Base-by-base conservation (phyloP, 2,888 invertebrate genomes). In the Ormyrus pomaceus region DNA sequence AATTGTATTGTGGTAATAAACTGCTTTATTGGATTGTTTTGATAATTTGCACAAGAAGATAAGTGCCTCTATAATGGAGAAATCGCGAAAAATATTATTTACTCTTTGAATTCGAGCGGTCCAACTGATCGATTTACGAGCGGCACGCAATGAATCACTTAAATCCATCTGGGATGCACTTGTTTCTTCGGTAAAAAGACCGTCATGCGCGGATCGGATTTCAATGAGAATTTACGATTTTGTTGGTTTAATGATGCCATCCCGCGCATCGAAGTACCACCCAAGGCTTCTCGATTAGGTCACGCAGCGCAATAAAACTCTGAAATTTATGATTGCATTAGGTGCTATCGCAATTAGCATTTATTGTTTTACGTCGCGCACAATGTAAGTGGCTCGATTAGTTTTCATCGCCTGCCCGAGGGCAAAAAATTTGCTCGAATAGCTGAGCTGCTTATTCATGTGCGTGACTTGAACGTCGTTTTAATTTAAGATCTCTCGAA, bases 161-260 rank as follows among this genome's bases (percentile, higher is more conserved):
- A 9, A 53, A 50, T 71, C 61, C 8, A 51, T 51, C 45, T 51
- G 51, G 51, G 6, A 6, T 50, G 46, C 46, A 19, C 48, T 58
- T 13, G 45, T 34, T 19, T 56, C 46, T 68, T n/a, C n/a, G 45
- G 10, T 46, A 53, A 68, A 74, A 58, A 64, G n/a, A 45, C 51
- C 34, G 65, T 61, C 59, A 8, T 59, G 51, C 50, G 59, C 53
- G 73, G 59, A 55, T 56, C 56, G 68, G 56, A 46, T 19, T 55
- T 68, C 45, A 66, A 70, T 72, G 72, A 50, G 19, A 78, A 72
- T 78, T 78, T 78, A 78, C 61, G 72, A 61, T 78, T 66, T 34
- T 59, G 59, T 34, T 19, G 50, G 9, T 48, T 34, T 72, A 72
- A 66, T 61, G 48, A 62, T 72, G 61, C n/a, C 56, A 59, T 34